Evolutionary conservation across 2,113 vertebrate species (phyloP).

Genomic region (Philantomba maxwellii): DNA sequence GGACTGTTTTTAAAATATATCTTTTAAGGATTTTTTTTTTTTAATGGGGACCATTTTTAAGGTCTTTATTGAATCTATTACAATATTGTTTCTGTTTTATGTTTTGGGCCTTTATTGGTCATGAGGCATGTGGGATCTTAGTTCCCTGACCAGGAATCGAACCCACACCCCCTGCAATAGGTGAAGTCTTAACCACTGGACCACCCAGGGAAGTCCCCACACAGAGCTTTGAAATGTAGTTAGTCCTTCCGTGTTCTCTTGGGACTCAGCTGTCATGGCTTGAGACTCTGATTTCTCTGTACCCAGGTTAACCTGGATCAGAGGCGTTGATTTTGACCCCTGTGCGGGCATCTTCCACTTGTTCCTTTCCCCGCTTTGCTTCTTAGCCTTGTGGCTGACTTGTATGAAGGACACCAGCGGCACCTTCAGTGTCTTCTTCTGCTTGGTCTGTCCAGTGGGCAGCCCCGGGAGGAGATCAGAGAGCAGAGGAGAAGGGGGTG

Average conservation of each 20-base stretch:
- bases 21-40: background rate
- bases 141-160: background rate
- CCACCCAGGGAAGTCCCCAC: background rate
- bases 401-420: accelerated
- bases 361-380: background rate
- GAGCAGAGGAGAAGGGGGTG: background rate
- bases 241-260: background rate
- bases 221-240: background rate
- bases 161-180: background rate
- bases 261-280: background rate
- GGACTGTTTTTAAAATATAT: background rate
- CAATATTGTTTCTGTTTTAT: background rate
- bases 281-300: background rate
- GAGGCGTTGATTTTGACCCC: background rate
- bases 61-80: background rate
- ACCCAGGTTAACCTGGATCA: accelerated
- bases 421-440: background rate
- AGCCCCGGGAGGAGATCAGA: background rate
- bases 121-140: background rate
- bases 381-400: background rate
- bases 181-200: background rate
- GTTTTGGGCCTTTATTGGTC: background rate
- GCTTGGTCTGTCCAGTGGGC: background rate
- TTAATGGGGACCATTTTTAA: background rate
- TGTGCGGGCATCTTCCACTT: background rate